These are phyloP conservation scores for Acromyrmex echinatior DNA, from an alignment of 1,140 invertebrate genomes.

Conservation along the genomic window DNA sequence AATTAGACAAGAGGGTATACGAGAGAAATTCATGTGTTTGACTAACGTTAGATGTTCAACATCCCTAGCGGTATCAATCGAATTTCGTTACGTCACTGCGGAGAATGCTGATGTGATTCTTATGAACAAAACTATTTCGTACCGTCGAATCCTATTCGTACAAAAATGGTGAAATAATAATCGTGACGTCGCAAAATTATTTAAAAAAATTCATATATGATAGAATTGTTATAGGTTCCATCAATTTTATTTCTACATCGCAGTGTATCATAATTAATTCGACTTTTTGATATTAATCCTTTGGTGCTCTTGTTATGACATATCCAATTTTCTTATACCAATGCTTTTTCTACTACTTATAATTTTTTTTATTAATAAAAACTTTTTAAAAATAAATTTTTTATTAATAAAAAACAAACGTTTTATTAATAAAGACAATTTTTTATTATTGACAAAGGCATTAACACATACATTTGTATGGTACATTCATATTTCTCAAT, in stretches of 20 bases:
- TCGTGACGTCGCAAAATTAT: background rate
- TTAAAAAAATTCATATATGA: background rate
- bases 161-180: background rate
- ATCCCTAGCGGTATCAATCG: background rate
- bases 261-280: background rate
- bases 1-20: slow-evolving; percentile 17
- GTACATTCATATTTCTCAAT: too few relatives aligned
- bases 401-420: too few relatives aligned
- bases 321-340: too few relatives aligned
- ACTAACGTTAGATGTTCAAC: slow-evolving; percentile 1
- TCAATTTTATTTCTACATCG: background rate
- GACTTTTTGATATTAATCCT: background rate
- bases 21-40: slow-evolving; percentile 36
- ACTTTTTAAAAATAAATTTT: too few relatives aligned
- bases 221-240: background rate
- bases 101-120: background rate
- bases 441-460: too few relatives aligned
- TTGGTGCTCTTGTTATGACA: too few relatives aligned
- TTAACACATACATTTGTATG: too few relatives aligned
- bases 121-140: background rate
- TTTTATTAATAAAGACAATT: too few relatives aligned
- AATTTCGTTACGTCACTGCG: background rate
- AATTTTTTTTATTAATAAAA: too few relatives aligned
- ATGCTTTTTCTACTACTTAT: too few relatives aligned
- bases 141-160: background rate